Percentiles rank a stretch among this genome's conserved stretches.
Conservation (phyloP, 2,113 vertebrate species). For the Macquaria ambigua region DNA sequence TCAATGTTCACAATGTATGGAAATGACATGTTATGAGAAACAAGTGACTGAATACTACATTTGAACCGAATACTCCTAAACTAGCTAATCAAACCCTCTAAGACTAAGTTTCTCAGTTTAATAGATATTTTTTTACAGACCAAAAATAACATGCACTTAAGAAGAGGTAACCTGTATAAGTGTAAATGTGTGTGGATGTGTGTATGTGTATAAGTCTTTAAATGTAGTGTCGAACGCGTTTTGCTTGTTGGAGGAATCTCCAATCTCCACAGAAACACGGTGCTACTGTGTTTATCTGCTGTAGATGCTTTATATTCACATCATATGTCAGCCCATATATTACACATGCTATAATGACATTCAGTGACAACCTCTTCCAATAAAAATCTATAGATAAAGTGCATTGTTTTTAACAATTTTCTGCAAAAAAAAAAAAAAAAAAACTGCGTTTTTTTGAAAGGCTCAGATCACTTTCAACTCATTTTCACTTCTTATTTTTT, state of each 20-base stretch:
- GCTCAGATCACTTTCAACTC: neutral
- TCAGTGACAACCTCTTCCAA: neutral
- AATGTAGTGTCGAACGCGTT: neutral
- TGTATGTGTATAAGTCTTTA: neutral
- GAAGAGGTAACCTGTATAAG: no score
- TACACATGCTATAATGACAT: neutral
- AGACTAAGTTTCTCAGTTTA: neutral
- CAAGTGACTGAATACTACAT: neutral
- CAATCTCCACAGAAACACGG: neutral
- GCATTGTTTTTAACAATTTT: neutral
- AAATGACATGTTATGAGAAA: slow-evolving; percentile 9
- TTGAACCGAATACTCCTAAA: neutral
- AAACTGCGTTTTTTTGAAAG: neutral
- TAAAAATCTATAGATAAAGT: neutral
- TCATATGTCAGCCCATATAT: neutral
- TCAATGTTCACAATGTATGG: neutral
- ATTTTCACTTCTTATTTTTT: neutral
- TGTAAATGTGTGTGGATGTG: neutral
- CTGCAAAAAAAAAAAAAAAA: neutral
- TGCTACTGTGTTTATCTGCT: neutral
- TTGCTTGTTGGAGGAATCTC: neutral
- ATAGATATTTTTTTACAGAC: neutral
- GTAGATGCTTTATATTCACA: neutral
- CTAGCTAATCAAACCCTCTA: neutral
- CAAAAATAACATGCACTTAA: no score